Evolutionary conservation across 53 echinoderm and acorn worm genomes (phyloP), one percentile per base, ranked within the genome.

Genomic region (Holothuria scabra): DNA sequence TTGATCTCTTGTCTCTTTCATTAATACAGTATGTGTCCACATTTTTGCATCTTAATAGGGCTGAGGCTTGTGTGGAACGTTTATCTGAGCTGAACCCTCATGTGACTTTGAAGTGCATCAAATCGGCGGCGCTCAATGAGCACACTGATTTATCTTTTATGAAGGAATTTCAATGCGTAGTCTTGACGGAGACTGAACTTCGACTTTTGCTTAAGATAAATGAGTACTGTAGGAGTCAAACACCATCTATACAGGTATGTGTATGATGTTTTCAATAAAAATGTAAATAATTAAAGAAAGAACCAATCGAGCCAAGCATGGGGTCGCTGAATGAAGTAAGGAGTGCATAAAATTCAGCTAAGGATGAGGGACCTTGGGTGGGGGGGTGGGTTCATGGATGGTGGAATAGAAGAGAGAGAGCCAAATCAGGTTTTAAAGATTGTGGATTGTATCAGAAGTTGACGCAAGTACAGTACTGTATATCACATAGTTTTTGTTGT

Each of bases 41-140:
- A 0, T 8, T 52, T 58, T 56, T 13, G 16, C 22, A 18, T 61
- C 61, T 55, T 14, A 5, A 33, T 86, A 99, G 99, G 76, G 99
- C 99, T 19, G 94, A 91, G 56, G 99, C 99, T 7, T 83, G 94
- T 55, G 67, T 91, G 18, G 81, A 86, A 29, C 84, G 91, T 28
- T 82, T 99, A 7, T 83, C 92, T 12, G 99, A 99, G 85, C 82
- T 99, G 75, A 99, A 99, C 67, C 99, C 99, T 13, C 85, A 99
- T n/a, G 99, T 99, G 2, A 87, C 87, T 52, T 67, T 99, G 66
- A 85, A 88, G 68, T 75, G 62, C 2, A 72, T 83, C 31, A 60
- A 74, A 12, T 38, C 65, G 5, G 83, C 79, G 5, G 83, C 79
- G 16, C 37, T 99, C 12, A 83, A 61, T 24, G 28, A 52, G n/a